Conservation (phyloP, 2,888 invertebrate genomes). For the Xylota segnis region DNA sequence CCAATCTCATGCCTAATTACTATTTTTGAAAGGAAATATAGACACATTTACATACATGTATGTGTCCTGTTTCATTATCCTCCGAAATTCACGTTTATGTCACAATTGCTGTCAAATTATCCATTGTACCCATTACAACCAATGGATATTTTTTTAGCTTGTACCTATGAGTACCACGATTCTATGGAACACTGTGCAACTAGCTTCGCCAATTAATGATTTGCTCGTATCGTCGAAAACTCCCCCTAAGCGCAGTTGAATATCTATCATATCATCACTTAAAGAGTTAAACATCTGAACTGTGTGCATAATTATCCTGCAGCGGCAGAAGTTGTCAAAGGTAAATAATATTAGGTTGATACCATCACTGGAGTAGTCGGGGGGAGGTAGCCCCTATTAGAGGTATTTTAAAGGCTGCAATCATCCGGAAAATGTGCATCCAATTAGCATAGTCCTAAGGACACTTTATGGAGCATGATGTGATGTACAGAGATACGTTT, state of each 20-base stretch:
- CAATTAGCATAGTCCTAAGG: constrained; percentile 52
- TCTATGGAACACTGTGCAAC: no score
- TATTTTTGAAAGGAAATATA: no score
- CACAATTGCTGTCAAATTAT: no score
- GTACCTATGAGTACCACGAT: no score
- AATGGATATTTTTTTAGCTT: no score
- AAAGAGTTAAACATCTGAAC: constrained; percentile 15
- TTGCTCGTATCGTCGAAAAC: no score
- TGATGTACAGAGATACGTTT: neutral
- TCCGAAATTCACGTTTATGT: no score
- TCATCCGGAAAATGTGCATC: constrained; percentile 51
- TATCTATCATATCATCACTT: constrained; percentile 15
- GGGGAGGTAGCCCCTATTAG: neutral
- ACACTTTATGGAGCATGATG: constrained; percentile 23
- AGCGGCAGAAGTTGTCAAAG: neutral
- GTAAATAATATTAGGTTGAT: constrained; percentile 26
- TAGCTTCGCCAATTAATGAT: no score
- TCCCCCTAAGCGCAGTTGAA: neutral
- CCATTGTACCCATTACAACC: no score
- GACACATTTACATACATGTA: no score
- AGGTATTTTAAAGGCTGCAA: constrained; percentile 25
- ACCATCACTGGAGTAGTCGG: neutral
- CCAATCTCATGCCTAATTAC: no score
- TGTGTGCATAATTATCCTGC: constrained; percentile 15
- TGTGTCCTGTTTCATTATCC: no score